Percentiles rank a stretch among this genome's conserved stretches.
Evolutionary conservation across 1,140 invertebrate species (phyloP).

Genomic region (Dinoponera quadriceps): DNA sequence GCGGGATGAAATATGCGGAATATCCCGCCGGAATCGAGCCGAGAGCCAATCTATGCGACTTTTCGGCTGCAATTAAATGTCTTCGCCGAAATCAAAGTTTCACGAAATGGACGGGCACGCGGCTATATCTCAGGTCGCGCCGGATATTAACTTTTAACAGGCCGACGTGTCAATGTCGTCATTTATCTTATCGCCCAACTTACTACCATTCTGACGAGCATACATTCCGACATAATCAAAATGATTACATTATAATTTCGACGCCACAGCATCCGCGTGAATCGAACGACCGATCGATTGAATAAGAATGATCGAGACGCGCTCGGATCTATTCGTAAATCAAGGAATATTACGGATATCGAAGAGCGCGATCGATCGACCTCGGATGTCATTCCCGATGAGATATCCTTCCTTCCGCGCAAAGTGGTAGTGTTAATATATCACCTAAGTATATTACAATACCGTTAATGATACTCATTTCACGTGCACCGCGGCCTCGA

Average conservation of each 20-base stretch:
- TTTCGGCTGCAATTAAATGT: constrained; percentile 26
- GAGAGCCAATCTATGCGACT: neutral
- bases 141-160: constrained; percentile 23
- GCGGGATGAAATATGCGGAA: constrained; percentile 58
- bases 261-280: neutral
- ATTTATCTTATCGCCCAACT: constrained; percentile 6
- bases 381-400: neutral
- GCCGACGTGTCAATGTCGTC: neutral
- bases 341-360: neutral
- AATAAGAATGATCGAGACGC: neutral
- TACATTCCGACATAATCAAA: neutral
- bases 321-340: constrained; percentile 24
- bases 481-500: constrained; percentile 8
- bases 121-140: constrained; percentile 30
- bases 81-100: constrained; percentile 26
- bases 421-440: constrained; percentile 18
- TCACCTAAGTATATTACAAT: constrained; percentile 47
- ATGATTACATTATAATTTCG: constrained; percentile 31
- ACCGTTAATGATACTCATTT: constrained; percentile 55
- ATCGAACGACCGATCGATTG: neutral
- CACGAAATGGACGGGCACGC: neutral
- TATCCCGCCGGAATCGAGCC: neutral
- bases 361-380: neutral
- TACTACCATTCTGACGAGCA: neutral
- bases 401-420: neutral